Base-by-base conservation (phyloP, 2,113 vertebrate species). In the Gopherus flavomarginatus region DNA sequence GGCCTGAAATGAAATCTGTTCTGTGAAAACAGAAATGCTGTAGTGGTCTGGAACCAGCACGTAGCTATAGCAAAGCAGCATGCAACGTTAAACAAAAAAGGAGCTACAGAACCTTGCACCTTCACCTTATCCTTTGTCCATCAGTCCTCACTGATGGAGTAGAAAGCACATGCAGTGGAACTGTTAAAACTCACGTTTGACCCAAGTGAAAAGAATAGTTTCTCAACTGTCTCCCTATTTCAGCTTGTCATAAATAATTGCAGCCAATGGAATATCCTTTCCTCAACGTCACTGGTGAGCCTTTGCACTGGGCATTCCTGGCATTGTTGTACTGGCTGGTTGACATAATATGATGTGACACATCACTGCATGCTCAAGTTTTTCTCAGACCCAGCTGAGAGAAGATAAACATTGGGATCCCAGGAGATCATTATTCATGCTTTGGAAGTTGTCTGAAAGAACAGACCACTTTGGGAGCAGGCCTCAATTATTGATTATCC, bases 381-480 rank as follows among this genome's bases (percentile, higher is more conserved):
- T 31, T 90, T 69, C 31, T 84, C 42, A 31, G 57, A 9, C 12
- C 11, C 38, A 79, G 47, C 81, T 77, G 83, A 0, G 83, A 65
- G 57, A 95, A 92, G 47, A 72, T 83, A 26, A 90, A 52, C 13
- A 31, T 79, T 91, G 13, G 8, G 2, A 88, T 72, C 65, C n/a
- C 65, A 22, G 65, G n/a, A 38, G 35, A 72, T 72, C 65, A 72
- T 91, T 94, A 29, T 85, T 26, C 79, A 69, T 11, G 6, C 83
- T 89, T 85, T 49, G 87, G 52, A 84, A 0, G 0, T 4, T 86
- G 83, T 2, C 13, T 75, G 31, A 29, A 87, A 29, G 47, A 90
- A 44, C 75, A 78, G 75, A 47, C 24, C 75, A 27, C 75, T 27
- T 80, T 26, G 59, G 49, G 2, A 0, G 0, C 54, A 24, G 27